These are phyloP conservation scores for Marmota monax DNA, from an alignment of 2,113 vertebrate genomes.

Conservation along the genomic window DNA sequence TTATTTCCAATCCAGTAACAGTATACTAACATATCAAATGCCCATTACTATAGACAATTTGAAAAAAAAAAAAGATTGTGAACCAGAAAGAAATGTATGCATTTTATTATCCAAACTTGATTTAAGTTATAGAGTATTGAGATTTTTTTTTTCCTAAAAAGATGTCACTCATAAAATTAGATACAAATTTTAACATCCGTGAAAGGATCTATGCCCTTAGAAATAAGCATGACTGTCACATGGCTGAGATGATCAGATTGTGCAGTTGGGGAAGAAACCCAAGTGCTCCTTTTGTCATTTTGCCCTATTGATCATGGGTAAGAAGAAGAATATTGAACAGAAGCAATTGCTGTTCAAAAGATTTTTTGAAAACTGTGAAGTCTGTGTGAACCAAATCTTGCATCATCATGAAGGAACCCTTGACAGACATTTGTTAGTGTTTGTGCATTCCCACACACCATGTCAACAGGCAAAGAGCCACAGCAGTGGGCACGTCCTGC, in stretches of 20 bases:
- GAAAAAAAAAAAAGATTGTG: background rate
- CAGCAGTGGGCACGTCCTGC: accelerated
- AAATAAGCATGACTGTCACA: background rate
- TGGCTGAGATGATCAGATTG: background rate
- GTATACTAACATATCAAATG: background rate
- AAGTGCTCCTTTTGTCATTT: background rate
- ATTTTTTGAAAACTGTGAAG: background rate
- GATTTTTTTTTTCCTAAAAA: background rate
- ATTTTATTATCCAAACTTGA: background rate
- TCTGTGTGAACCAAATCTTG: background rate
- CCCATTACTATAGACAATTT: background rate
- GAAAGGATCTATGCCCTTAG: background rate
- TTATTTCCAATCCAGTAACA: background rate
- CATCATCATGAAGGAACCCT: background rate
- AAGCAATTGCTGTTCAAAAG: background rate
- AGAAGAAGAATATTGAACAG: background rate
- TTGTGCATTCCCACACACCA: background rate
- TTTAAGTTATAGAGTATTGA: background rate
- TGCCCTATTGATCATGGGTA: background rate
- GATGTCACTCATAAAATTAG: background rate
- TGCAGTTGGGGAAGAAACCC: background rate
- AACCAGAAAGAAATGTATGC: background rate
- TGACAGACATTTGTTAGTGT: background rate
- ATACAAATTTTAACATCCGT: background rate
- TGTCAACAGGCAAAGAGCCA: background rate